phyloP scores from a whole-genome alignment of 2,888 invertebrate genomes.

The Cheilosia soror region DNA sequence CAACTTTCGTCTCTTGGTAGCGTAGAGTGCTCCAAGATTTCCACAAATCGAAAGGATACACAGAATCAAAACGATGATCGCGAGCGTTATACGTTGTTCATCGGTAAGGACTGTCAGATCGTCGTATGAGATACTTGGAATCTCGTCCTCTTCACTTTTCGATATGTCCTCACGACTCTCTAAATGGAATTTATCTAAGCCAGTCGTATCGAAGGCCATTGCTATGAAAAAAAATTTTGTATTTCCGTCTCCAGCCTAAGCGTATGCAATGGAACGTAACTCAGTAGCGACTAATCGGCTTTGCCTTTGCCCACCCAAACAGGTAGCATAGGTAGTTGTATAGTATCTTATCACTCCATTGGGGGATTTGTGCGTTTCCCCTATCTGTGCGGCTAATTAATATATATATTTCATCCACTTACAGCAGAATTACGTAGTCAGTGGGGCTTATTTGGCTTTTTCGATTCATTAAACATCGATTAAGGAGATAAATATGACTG shows the following conservation, averaged over 20 bases:
- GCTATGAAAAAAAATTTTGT: background rate
- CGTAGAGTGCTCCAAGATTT: conserved; percentile 79
- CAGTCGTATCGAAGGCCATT: conserved; percentile 58
- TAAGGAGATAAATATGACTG: conserved; percentile 19
- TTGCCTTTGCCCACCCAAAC: no score
- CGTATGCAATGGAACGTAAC: conserved; percentile 44
- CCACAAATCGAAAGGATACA: conserved; percentile 77
- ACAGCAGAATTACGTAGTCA: conserved; percentile 34
- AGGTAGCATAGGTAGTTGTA: no score
- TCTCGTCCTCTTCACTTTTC: conserved; percentile 2
- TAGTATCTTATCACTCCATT: background rate
- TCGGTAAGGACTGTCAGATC: conserved; percentile 77
- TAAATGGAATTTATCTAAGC: conserved; percentile 68
- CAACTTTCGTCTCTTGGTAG: conserved; percentile 82
- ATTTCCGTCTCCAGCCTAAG: conserved; percentile 67
- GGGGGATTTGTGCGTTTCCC: conserved; percentile 5
- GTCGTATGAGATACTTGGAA: conserved; percentile 73
- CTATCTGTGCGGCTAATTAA: conserved; percentile 47
- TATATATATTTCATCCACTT: conserved; percentile 53
- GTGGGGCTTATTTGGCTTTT: conserved; percentile 27
- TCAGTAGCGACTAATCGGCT: background rate
- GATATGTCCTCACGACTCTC: background rate
- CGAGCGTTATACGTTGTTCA: conserved; percentile 75
- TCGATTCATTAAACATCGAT: conserved; percentile 67
- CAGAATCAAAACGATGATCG: conserved; percentile 74